These are phyloP conservation scores for Nephrotoma appendiculata DNA, from an alignment of 2,888 invertebrate species.

Conservation along the genomic window DNA sequence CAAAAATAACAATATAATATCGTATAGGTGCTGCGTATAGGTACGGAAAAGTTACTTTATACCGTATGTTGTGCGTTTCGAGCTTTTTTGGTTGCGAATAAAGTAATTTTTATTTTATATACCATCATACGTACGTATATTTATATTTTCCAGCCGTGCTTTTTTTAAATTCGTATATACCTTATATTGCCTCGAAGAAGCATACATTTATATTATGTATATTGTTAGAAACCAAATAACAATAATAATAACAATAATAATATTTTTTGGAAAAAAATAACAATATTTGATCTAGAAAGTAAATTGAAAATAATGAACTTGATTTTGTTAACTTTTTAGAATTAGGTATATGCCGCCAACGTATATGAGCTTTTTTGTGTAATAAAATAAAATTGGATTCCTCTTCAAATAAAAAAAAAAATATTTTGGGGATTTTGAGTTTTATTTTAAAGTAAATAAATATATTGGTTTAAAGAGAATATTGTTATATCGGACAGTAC, in stretches of 20 bases:
- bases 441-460: not conserved
- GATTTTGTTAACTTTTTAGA: not conserved
- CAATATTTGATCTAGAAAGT: not conserved
- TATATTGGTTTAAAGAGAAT: not conserved
- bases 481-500: not conserved
- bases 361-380: not conserved
- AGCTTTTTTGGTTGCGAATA: not conserved
- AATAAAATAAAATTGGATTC: not conserved
- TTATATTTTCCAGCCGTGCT: not conserved
- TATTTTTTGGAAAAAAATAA: not conserved
- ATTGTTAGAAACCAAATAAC: not conserved
- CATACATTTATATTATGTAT: not conserved
- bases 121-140: not conserved
- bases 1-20: not conserved
- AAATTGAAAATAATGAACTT: not conserved
- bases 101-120: not conserved
- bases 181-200: not conserved
- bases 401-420: not conserved
- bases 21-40: not conserved
- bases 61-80: not conserved
- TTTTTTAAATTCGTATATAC: not conserved
- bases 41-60: not conserved
- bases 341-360: not conserved
- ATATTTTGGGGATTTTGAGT: not conserved
- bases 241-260: not conserved